phyloP scores from a whole-genome alignment of 2,797 vertebrate genomes.

The Poeciliopsis gracilis region DNA sequence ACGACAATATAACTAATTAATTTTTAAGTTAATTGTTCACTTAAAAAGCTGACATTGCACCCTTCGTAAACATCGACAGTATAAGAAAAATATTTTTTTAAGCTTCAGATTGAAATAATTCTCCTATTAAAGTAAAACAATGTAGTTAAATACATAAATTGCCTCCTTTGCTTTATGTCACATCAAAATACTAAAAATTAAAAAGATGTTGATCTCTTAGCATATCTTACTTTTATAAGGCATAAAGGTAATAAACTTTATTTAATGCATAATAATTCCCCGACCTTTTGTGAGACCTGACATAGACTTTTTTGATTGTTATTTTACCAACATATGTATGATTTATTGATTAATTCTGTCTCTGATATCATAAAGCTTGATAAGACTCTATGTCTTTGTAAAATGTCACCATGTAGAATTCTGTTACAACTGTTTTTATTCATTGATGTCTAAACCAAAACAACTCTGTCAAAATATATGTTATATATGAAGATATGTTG shows the following conservation, averaged over 20 bases:
- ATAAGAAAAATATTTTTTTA: background rate
- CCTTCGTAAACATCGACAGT: background rate
- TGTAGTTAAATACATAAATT: background rate
- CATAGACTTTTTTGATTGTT: background rate
- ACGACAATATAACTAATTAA: background rate
- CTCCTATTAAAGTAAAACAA: background rate
- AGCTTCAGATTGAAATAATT: background rate
- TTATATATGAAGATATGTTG: background rate
- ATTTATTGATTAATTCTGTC: background rate
- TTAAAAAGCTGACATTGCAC: background rate
- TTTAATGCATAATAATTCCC: background rate
- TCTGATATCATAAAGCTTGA: background rate
- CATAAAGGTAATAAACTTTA: background rate
- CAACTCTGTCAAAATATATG: background rate
- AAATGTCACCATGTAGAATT: background rate
- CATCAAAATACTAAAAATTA: background rate
- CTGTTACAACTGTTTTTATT: background rate
- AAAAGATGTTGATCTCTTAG: background rate
- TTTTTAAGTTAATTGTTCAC: background rate
- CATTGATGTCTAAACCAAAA: background rate
- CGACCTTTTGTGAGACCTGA: background rate
- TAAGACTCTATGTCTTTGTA: background rate
- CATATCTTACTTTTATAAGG: background rate
- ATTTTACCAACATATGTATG: background rate
- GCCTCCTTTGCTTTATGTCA: background rate